Evolutionary conservation across 2,888 invertebrate genomes (phyloP), one percentile per base, ranked within the genome.

Genomic region (Patella caerulea): DNA sequence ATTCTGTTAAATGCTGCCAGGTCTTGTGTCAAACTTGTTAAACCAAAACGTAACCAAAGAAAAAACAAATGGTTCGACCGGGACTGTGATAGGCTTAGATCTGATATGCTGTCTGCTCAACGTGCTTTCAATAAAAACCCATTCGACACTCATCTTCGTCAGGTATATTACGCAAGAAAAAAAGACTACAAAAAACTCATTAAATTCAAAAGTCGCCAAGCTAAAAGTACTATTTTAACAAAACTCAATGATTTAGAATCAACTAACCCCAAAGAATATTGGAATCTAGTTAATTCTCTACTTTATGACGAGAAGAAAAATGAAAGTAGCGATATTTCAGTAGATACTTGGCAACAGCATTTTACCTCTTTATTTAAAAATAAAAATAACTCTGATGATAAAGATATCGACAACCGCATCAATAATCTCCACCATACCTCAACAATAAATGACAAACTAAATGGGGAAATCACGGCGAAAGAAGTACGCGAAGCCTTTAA

Each of bases 31-130:
- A 65, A 65, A 65, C 65, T 24, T 19, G 14, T 65, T 65, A n/a
- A n/a, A 65, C n/a, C 9, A 19, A 65, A 65, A 11, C n/a, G 24
- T n/a, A 19, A 24, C 12, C n/a, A 65, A 65, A 65, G 24, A 19
- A 65, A 65, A 65, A 65, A 59, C 24, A n/a, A 65, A 65, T 65
- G n/a, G 65, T 65, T n/a, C 24, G 65, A 65, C 24, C n/a, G 24
- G 24, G 65, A 65, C 65, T 65, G 65, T 24, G n/a, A n/a, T 65
- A n/a, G 65, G n/a, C n/a, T 65, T 17, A 65, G 24, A 24, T 19
- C 19, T 19, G 65, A 65, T 65, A n/a, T 65, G 11, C 14, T 65
- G 24, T n/a, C n/a, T 24, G n/a, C 65, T 65, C 65, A 15, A 17
- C 65, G 65, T 11, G 24, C n/a, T 7, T 65, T 65, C n/a, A 65